phyloP scores from a whole-genome alignment of 2,888 invertebrate genomes.

The Archips xylosteana region DNA sequence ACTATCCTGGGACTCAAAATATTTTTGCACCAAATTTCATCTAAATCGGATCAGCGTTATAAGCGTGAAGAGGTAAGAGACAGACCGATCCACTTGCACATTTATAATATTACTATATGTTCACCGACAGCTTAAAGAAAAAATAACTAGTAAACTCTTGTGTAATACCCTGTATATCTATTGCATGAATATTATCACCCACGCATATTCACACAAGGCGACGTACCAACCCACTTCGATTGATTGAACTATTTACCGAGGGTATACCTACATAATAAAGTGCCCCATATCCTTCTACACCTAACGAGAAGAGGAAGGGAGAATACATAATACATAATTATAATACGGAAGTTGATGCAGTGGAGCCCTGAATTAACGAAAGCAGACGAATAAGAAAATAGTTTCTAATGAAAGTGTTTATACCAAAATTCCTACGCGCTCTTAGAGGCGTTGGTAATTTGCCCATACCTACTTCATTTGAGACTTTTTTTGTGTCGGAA shows the following conservation, averaged over 20 bases:
- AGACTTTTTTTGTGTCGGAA: too few relatives aligned
- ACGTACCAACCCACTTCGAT: not conserved
- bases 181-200: not conserved
- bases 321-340: too few relatives aligned
- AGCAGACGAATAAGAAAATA: not conserved
- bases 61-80: too few relatives aligned
- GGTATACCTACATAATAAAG: conserved; percentile 3
- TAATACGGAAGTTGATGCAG: not conserved
- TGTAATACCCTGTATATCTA: not conserved
- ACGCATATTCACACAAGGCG: not conserved
- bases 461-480: too few relatives aligned
- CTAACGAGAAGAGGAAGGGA: not conserved
- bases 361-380: not conserved
- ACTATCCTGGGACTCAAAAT: too few relatives aligned
- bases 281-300: not conserved
- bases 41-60: too few relatives aligned
- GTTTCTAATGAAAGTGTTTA: not conserved
- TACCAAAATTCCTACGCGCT: not conserved
- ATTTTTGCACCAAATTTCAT: too few relatives aligned
- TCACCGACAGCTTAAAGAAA: too few relatives aligned
- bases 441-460: not conserved
- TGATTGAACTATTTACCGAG: conserved; percentile 6
- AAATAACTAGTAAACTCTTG: too few relatives aligned
- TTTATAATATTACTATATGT: too few relatives aligned
- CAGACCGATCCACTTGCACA: too few relatives aligned